Conservation (phyloP, 2,888 invertebrate genomes). For the Argyresthia goedartella region DNA sequence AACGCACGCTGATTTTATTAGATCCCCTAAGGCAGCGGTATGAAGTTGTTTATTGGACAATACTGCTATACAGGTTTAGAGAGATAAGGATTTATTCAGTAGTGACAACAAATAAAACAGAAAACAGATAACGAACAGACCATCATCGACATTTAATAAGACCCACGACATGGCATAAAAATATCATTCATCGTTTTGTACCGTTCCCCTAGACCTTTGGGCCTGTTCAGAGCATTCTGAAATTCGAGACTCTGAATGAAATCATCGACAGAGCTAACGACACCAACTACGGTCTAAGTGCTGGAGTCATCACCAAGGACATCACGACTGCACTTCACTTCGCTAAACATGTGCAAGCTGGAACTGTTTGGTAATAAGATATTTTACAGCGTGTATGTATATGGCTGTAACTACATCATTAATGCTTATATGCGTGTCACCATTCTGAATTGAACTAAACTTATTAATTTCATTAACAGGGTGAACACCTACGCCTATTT, state of each 20-base stretch:
- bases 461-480: slow-evolving; percentile 47
- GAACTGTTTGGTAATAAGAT: slow-evolving; percentile 81
- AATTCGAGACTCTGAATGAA: slow-evolving; percentile 85
- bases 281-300: slow-evolving; percentile 87
- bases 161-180: too few species aligned
- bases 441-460: background rate
- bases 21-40: too few species aligned
- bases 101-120: too few species aligned
- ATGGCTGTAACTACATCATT: too few species aligned
- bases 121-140: too few species aligned
- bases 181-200: too few species aligned
- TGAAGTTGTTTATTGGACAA: too few species aligned
- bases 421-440: too few species aligned
- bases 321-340: slow-evolving; percentile 83
- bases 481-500: slow-evolving; percentile 81
- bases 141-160: too few species aligned
- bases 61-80: too few species aligned
- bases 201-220: slow-evolving; percentile 86
- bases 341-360: slow-evolving; percentile 82
- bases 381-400: background rate
- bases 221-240: slow-evolving; percentile 90
- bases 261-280: slow-evolving; percentile 88
- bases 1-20: too few species aligned
- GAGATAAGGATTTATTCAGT: too few species aligned
- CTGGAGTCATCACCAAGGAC: slow-evolving; percentile 89